These are phyloP conservation scores for Panthera uncia DNA, from an alignment of 2,113 vertebrate species.

Conservation along the genomic window DNA sequence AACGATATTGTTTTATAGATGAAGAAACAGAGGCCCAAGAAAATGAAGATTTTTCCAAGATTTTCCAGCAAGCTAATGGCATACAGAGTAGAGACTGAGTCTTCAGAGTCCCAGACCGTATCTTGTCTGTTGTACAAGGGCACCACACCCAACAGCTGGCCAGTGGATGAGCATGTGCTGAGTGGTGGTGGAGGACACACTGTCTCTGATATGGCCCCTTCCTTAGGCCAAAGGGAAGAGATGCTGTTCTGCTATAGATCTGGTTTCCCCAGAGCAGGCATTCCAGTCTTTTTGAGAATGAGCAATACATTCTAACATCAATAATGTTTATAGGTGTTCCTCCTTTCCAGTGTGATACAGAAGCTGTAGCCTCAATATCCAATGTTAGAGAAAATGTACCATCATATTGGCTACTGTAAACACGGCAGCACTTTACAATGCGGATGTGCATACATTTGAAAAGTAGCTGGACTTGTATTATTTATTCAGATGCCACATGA, in stretches of 20 bases:
- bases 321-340: background rate
- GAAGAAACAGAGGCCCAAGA: background rate
- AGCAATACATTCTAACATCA: conserved; percentile 2
- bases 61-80: background rate
- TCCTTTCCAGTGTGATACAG: background rate
- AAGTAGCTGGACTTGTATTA: background rate
- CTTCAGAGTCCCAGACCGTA: background rate
- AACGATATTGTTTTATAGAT: background rate
- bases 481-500: conserved; percentile 1
- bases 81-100: background rate
- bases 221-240: background rate
- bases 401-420: background rate
- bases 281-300: background rate
- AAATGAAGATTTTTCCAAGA: background rate
- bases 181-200: background rate
- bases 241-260: background rate
- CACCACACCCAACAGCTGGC: background rate
- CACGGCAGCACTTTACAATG: background rate
- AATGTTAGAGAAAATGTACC: background rate
- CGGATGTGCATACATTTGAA: background rate
- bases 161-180: background rate
- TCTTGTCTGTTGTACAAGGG: background rate
- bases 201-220: background rate
- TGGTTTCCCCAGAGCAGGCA: background rate
- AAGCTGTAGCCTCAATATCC: background rate